phyloP scores from a whole-genome alignment of 2,113 vertebrate genomes.

The Haplochromis burtoni region DNA sequence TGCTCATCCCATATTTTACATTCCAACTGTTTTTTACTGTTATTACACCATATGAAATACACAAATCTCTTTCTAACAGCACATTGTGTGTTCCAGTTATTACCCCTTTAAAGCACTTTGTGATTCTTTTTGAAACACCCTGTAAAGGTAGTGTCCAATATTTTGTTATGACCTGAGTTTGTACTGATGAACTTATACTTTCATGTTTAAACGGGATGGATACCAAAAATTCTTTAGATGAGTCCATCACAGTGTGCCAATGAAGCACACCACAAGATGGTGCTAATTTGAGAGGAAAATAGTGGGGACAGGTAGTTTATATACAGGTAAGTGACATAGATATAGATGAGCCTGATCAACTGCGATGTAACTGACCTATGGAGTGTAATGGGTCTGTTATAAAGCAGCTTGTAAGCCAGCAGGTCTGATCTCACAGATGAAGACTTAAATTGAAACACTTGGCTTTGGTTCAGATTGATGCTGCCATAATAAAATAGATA shows the following conservation, averaged over 20 bases:
- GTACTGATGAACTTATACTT: neutral
- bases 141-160: neutral
- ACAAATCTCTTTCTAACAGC: fast-evolving
- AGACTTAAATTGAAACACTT: neutral
- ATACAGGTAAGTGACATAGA: neutral
- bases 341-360: neutral
- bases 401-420: neutral
- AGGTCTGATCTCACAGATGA: neutral
- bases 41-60: neutral
- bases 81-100: neutral
- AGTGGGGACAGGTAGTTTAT: neutral
- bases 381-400: neutral
- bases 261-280: neutral
- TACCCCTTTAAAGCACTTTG: neutral
- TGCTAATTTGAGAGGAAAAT: neutral
- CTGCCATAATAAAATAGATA: neutral
- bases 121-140: neutral
- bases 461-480: neutral
- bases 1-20: neutral
- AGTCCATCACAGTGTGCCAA: neutral
- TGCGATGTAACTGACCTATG: neutral
- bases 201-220: fast-evolving
- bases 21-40: neutral
- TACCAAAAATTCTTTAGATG: neutral
- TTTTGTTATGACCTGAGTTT: neutral